Percentiles rank a stretch among this genome's conserved stretches.
These are phyloP conservation scores for Plestiodon gilberti DNA, from an alignment of 2,113 vertebrate genomes.

Conservation along the genomic window DNA sequence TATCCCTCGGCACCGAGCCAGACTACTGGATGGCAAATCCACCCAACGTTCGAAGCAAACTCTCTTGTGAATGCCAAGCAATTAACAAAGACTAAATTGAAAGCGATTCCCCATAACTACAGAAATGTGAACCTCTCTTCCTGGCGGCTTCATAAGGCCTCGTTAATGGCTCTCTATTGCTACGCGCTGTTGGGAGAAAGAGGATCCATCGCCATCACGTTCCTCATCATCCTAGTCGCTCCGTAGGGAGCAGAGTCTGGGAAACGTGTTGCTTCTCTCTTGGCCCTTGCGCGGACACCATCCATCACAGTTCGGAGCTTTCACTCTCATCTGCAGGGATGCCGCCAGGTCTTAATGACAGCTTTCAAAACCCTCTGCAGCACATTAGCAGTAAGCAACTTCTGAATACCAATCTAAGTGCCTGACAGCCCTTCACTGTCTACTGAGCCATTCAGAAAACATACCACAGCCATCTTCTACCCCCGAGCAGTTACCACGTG, in stretches of 20 bases:
- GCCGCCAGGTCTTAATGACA: conserved; percentile 30
- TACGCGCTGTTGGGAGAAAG: conserved; percentile 32
- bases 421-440: not conserved
- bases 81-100: not conserved
- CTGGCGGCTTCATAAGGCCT: not conserved
- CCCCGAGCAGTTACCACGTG: conserved; percentile 12
- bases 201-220: conserved; percentile 1
- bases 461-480: not conserved
- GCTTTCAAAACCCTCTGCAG: not conserved
- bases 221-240: conserved; percentile 23
- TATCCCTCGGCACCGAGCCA: not conserved
- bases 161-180: conserved; percentile 2
- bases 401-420: not conserved
- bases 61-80: conserved; percentile 5
- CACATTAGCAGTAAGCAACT: conserved; percentile 21
- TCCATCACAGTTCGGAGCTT: conserved; percentile 20
- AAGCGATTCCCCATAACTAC: not conserved
- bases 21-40: not conserved
- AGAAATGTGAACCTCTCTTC: not conserved
- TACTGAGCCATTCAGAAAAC: not conserved
- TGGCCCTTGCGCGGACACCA: not conserved
- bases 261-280: conserved; percentile 16
- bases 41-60: not conserved
- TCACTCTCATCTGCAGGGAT: conserved; percentile 24
- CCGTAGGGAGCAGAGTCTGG: not conserved